Percentiles rank a stretch among this genome's conserved stretches.
phyloP scores from a whole-genome alignment of 1,140 invertebrate species.

The Triops cancriformis region DNA sequence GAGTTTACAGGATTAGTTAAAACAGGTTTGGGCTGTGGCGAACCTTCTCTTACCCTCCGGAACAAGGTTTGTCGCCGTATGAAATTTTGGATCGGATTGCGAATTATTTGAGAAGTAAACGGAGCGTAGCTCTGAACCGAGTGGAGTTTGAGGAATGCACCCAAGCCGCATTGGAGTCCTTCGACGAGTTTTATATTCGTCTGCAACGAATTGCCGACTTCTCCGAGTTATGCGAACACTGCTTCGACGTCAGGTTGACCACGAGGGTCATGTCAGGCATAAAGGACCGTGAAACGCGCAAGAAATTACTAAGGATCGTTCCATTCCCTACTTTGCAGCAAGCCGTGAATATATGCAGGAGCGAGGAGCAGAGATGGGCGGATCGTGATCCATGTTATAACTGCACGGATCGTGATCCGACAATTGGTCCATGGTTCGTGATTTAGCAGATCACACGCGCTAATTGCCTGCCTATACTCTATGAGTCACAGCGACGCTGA shows the following conservation, averaged over 20 bases:
- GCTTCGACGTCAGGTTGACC: conserved; percentile 15
- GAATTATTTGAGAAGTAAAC: conserved; percentile 17
- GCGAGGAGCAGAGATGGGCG: too few relatives aligned
- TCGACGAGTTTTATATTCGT: conserved; percentile 25
- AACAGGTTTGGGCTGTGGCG: too few relatives aligned
- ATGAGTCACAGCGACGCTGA: too few relatives aligned
- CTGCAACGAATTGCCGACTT: conserved; percentile 16
- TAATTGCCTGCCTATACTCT: too few relatives aligned
- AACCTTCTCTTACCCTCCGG: too few relatives aligned
- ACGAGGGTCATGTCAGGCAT: conserved; percentile 24
- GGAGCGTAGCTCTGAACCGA: conserved; percentile 22
- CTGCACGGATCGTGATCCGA: too few relatives aligned
- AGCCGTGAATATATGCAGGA: conserved; percentile 24
- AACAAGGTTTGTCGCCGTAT: neutral
- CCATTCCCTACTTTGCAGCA: conserved; percentile 21
- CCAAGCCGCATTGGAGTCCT: conserved; percentile 14
- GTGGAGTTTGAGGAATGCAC: conserved; percentile 25
- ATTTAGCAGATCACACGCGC: too few relatives aligned
- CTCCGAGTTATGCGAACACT: neutral
- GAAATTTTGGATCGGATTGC: conserved; percentile 18
- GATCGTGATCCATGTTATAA: too few relatives aligned
- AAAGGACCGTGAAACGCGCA: conserved; percentile 7
- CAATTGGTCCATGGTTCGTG: too few relatives aligned
- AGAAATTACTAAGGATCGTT: conserved; percentile 15
- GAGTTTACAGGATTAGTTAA: too few relatives aligned